Conservation (phyloP, 2,113 vertebrate species). For the Speoplatyrhinus poulsoni region DNA sequence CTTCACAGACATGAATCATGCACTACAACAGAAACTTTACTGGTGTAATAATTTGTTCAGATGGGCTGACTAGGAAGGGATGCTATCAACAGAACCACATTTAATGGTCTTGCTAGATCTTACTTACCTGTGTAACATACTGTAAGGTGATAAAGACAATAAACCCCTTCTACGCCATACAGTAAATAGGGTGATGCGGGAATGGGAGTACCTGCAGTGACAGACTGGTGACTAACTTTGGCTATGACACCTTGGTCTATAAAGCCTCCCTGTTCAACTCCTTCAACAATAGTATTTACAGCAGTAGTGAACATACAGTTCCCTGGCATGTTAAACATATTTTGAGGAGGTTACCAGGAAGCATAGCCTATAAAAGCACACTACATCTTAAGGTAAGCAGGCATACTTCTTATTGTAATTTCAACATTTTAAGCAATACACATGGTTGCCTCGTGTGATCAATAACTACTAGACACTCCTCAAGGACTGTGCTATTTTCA, state of each 20-base stretch:
- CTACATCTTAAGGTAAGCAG: conserved; percentile 59
- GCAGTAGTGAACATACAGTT: conserved; percentile 21
- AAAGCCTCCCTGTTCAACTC: conserved; percentile 57
- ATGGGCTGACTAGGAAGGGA: no score
- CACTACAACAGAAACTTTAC: no score
- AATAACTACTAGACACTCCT: conserved; percentile 1
- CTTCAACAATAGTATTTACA: conserved; percentile 36
- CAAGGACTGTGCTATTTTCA: conserved; percentile 17
- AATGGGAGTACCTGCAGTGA: conserved; percentile 64
- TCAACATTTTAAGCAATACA: conserved; percentile 10
- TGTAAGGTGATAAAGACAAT: conserved; percentile 49
- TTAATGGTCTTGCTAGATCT: no score
- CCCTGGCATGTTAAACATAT: conserved; percentile 29
- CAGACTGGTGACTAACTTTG: conserved; percentile 66
- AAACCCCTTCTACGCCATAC: conserved; percentile 46
- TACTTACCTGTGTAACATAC: no score
- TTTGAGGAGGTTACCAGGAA: conserved; percentile 18
- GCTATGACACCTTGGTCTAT: conserved; percentile 57
- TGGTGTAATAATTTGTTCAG: no score
- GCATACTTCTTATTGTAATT: conserved; percentile 18
- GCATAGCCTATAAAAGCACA: conserved; percentile 17
- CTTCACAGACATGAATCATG: no score
- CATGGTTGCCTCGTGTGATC: conserved; percentile 37
- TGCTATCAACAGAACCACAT: no score
- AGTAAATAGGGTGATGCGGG: conserved; percentile 60